Evolutionary conservation across 2,797 vertebrate species (phyloP).

Genomic region (Eulemur coronatus): DNA sequence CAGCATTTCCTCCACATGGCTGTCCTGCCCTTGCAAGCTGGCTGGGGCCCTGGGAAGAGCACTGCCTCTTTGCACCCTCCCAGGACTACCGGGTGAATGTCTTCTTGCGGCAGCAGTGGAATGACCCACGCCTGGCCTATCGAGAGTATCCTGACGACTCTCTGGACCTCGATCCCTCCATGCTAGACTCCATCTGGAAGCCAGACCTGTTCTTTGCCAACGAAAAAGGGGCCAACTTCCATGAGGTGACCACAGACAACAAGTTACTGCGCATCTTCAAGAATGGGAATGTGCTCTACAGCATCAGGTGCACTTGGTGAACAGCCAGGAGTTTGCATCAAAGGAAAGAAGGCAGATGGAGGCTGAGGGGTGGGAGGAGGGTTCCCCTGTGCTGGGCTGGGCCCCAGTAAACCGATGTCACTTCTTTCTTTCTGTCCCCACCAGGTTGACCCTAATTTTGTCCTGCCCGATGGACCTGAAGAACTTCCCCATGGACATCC

Average conservation of each 20-base stretch:
- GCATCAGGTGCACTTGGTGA: conserved; percentile 89
- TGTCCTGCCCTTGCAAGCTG: neutral
- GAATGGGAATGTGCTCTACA: conserved; percentile 95
- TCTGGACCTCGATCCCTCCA: conserved; percentile 95
- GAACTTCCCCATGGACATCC: conserved; percentile 98
- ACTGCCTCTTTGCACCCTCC: neutral
- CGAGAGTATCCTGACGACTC: conserved; percentile 94
- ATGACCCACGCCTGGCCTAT: conserved; percentile 94
- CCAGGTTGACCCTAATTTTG: conserved; percentile 93
- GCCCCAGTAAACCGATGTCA: neutral
- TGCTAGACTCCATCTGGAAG: conserved; percentile 98
- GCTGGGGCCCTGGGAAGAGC: neutral
- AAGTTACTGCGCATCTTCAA: conserved; percentile 96
- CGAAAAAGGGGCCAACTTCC: conserved; percentile 96
- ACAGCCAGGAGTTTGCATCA: neutral
- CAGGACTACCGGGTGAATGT: conserved; percentile 96
- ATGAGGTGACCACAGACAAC: conserved; percentile 96
- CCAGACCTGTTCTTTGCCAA: conserved; percentile 97
- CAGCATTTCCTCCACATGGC: neutral
- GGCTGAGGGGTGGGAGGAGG: neutral
- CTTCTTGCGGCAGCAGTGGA: conserved; percentile 96
- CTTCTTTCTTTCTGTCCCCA: conserved; percentile 64
- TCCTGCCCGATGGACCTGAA: conserved; percentile 98
- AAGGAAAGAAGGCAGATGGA: neutral
- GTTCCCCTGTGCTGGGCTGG: neutral